Base-by-base conservation (phyloP, 2,113 vertebrate species). In the Rostratula benghalensis region DNA sequence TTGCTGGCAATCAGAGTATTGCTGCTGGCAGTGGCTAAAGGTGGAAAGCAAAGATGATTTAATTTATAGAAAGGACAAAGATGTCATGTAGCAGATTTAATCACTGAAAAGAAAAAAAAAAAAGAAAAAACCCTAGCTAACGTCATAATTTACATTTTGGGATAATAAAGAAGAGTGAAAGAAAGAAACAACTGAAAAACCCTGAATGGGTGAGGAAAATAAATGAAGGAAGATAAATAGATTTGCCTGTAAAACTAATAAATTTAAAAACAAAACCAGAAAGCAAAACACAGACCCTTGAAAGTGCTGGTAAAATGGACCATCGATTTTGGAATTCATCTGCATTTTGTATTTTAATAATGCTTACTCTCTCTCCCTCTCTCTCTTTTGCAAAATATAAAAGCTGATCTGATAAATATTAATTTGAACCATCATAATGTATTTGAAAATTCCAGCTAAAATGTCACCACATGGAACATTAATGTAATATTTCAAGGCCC, bases 391-490 rank as follows among this genome's bases (percentile, higher is more conserved):
- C 99, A 99, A 99, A 99, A 99, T 99, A 99, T 99, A 99, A 99
- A 99, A 99, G 98, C 98, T 99, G 98, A 99, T 99, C 99, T 99
- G 99, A 99, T 99, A 99, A 99, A 99, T 99, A 99, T 99, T 99
- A 99, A 99, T 99, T 99, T 99, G 99, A 99, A 98, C 99, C 99
- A 99, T 99, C 99, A 99, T 99, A 99, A 99, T 99, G 99, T 99
- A 99, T 99, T 99, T 99, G 99, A 99, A 99, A 99, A 99, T 99
- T 99, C 99, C 98, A 98, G 99, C 99, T 99, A 99, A 99, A 99
- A 99, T 99, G 99, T 99, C 99, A 99, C 99, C 99, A 99, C 99
- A 99, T 99, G 99, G 99, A 99, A 99, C 99, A 99, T 99, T 99
- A 99, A 99, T 99, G 99, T 99, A 99, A 99, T 99, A 99, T 99